Conservation (phyloP, 1,140 invertebrate genomes). For the Spodoptera frugiperda region DNA sequence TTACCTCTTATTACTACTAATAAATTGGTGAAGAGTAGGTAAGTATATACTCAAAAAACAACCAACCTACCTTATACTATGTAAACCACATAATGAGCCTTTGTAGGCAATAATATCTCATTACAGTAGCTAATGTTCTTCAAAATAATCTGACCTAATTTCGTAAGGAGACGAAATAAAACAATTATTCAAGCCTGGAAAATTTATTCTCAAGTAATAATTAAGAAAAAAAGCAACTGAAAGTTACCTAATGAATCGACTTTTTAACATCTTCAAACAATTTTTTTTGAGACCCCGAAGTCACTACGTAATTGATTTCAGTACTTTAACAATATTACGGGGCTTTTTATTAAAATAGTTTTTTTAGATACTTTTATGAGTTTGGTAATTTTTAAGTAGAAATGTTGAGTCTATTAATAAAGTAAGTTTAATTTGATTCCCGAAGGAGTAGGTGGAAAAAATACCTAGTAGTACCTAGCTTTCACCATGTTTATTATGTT, state of each 20-base stretch:
- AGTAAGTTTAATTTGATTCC: no score
- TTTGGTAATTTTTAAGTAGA: no score
- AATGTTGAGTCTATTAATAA: no score
- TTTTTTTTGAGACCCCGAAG: background rate
- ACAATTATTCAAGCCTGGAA: background rate
- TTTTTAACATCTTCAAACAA: constrained; percentile 2
- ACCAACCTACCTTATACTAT: background rate
- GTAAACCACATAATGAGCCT: constrained; percentile 12
- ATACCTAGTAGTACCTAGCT: no score
- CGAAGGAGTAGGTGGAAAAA: no score
- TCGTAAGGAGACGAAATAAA: background rate
- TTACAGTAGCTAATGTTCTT: constrained; percentile 5
- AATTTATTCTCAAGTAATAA: constrained; percentile 5
- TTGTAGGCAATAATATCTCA: constrained; percentile 20
- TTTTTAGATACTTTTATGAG: no score
- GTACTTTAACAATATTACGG: background rate
- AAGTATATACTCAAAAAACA: background rate
- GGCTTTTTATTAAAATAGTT: constrained; percentile 10
- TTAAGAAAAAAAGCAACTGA: background rate
- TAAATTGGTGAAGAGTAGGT: no score
- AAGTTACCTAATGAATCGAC: constrained; percentile 15
- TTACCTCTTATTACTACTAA: no score
- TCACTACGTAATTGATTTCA: constrained; percentile 6
- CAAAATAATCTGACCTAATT: constrained; percentile 10
- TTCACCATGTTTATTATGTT: no score